These are phyloP conservation scores for Epinephelus coioides DNA, from an alignment of 2,797 vertebrate species.

Conservation along the genomic window DNA sequence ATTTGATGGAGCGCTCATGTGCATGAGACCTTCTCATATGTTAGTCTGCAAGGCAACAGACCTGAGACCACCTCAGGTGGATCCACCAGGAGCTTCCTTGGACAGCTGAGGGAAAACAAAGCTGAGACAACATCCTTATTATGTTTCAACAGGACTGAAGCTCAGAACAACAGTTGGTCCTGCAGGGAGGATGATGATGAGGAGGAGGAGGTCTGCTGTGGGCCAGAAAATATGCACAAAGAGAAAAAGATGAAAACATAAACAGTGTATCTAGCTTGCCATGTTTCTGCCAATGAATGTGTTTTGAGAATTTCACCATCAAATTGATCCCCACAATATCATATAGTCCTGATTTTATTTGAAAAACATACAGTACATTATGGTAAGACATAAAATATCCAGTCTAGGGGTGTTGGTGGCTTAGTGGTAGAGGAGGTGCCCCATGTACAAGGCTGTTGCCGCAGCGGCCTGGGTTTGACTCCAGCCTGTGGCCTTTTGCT, in stretches of 20 bases:
- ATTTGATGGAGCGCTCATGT: constrained; percentile 14
- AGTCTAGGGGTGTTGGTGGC: too few species aligned
- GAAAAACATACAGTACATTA: too few species aligned
- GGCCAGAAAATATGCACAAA: not conserved
- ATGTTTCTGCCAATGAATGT: not conserved
- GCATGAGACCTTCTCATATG: not conserved
- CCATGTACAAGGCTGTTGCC: too few species aligned
- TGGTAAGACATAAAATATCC: too few species aligned
- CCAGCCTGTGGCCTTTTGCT: too few species aligned
- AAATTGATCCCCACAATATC: not conserved
- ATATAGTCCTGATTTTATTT: not conserved
- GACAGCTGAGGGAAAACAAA: constrained; percentile 65
- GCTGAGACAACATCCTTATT: constrained; percentile 67
- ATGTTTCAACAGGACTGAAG: constrained; percentile 43
- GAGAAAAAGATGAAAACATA: not conserved
- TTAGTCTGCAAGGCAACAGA: constrained; percentile 24
- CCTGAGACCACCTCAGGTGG: constrained; percentile 31
- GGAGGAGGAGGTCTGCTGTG: not conserved
- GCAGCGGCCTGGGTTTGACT: too few species aligned
- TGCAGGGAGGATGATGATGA: constrained; percentile 15
- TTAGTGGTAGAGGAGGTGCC: too few species aligned
- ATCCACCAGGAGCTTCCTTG: constrained; percentile 53
- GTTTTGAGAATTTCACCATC: not conserved
- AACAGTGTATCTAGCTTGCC: not conserved
- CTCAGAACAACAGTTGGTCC: constrained; percentile 11